Evolutionary conservation across 2,113 vertebrate species (phyloP), one percentile per base, ranked within the genome.

Genomic region (Phyllostomus discolor): DNA sequence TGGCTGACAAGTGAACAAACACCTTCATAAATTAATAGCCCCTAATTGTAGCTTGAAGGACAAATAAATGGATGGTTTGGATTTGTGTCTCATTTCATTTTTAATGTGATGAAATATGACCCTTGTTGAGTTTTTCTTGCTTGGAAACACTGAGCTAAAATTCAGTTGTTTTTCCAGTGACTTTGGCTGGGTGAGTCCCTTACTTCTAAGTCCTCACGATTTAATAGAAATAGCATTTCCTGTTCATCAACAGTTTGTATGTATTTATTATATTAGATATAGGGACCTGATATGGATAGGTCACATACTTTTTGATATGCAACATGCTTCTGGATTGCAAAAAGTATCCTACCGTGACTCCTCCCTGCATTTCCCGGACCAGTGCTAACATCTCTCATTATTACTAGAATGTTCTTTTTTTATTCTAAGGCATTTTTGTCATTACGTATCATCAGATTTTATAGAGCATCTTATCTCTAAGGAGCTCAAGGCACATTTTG

Each of bases 361-460:
- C 10, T 64, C 4, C 28, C 31, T 94, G 62, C 41, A 26, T 93
- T 72, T 95, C 19, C 38, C 91, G 54, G 38, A 46, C 41, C 2
- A 10, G 35, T 41, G 59, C 31, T 84, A 91, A 67, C 35, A 64
- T 85, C 28, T 96, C 15, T 87, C 50, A 26, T 67, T 86, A 88
- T 91, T 94, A 43, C 92, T 73, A 92, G 72, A 95, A 88, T 67
- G 66, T 67, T 59, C n/a, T 20, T 69, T 82, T 72, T 88, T 89
- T 82, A 57, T 92, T 95, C 69, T 67, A 64, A 95, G 66, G 26
- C 50, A 50, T 94, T 93, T 89, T 72, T 50, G 80, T 84, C 75
- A 91, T 91, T 86, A 79, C 22, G 96, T 97, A 88, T 89, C 91
- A 96, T 96, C 90, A 96, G 83, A 75, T 79, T 97, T 96, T 64